Conservation (phyloP, 2,888 invertebrate genomes). For the Pandemis corylana region DNA sequence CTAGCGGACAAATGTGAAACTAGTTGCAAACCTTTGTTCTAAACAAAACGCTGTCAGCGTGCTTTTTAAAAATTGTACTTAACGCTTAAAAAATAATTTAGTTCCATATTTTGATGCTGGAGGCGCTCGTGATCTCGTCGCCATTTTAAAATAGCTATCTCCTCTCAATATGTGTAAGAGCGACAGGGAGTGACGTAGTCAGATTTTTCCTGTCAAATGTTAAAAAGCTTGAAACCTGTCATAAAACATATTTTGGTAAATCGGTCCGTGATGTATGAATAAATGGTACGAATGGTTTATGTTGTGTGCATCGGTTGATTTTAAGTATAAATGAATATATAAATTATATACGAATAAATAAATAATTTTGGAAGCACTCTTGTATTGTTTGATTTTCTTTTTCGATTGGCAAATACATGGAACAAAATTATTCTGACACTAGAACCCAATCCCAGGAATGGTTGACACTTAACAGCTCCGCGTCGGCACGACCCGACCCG, state of each 20-base stretch:
- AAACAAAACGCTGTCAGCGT: background rate
- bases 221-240: slow-evolving; percentile 23
- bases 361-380: slow-evolving; percentile 83
- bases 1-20: slow-evolving; percentile 17
- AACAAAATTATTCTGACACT: background rate
- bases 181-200: background rate
- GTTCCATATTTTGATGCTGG: slow-evolving; percentile 3
- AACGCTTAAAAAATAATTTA: background rate
- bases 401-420: background rate
- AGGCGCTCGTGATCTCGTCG: slow-evolving; percentile 5
- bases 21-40: background rate
- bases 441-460: no score
- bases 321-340: slow-evolving; percentile 83
- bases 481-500: no score
- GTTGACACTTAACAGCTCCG: no score
- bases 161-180: background rate
- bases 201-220: slow-evolving; percentile 18
- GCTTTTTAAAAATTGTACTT: slow-evolving; percentile 16
- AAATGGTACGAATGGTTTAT: slow-evolving; percentile 58
- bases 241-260: slow-evolving; percentile 53
- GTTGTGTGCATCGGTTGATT: slow-evolving; percentile 81
- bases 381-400: slow-evolving; percentile 62
- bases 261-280: slow-evolving; percentile 56
- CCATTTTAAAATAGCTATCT: slow-evolving; percentile 1
- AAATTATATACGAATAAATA: slow-evolving; percentile 84